phyloP scores from a whole-genome alignment of 2,797 vertebrate genomes.

The Thamnophis elegans region DNA sequence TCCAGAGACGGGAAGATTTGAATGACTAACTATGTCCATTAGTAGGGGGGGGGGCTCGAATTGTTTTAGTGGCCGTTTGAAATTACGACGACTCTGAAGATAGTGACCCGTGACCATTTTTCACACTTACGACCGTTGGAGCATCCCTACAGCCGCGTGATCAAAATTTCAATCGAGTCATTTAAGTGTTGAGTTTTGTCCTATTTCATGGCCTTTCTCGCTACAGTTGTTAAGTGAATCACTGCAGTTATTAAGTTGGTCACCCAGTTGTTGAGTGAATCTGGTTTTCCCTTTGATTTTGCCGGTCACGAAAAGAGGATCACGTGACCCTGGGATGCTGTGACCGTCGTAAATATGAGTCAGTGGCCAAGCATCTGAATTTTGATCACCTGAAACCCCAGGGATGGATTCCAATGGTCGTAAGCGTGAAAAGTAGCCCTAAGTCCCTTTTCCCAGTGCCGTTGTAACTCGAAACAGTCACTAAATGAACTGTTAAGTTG shows the following conservation, averaged over 20 bases:
- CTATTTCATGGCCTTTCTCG: neutral
- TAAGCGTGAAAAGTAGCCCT: neutral
- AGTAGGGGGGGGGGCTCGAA: too few species aligned
- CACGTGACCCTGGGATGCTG: rapidly evolving
- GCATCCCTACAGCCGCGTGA: rapidly evolving
- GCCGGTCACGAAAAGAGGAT: neutral
- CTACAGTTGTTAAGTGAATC: neutral
- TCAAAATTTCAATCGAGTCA: neutral
- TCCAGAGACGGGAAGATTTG: neutral
- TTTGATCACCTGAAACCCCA: neutral
- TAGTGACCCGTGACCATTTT: neutral
- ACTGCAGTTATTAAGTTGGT: neutral
- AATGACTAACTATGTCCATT: too few species aligned
- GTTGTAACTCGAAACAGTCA: neutral
- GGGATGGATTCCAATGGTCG: neutral
- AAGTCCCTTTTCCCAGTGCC: neutral
- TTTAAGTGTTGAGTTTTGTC: too few species aligned
- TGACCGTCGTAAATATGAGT: neutral
- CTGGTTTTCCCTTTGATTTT: neutral
- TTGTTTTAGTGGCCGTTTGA: neutral
- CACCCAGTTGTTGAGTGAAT: rapidly evolving
- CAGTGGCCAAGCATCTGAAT: neutral
- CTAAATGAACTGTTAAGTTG: neutral
- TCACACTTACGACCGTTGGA: too few species aligned
- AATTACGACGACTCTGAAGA: neutral